Base-by-base conservation (phyloP, 2,113 vertebrate genomes). In the Chrysochloris asiatica region DNA sequence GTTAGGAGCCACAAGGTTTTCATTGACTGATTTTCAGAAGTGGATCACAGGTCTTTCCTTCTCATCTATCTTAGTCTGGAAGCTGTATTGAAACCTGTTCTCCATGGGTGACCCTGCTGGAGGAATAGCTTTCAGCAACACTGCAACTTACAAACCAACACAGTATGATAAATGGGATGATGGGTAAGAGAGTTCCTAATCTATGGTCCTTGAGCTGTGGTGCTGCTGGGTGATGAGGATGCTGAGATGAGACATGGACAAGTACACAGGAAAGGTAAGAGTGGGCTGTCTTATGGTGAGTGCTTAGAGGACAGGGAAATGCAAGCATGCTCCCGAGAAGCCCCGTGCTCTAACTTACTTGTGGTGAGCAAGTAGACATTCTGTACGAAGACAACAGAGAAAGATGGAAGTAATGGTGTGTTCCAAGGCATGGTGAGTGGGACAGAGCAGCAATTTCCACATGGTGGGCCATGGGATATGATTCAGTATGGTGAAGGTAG, bases 391-490 rank as follows among this genome's bases (percentile, higher is more conserved):
- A 5, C 13, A 3, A n/a, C 3, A n/a, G 45, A 79, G 38, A n/a
- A 12, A 38, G 28, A 9, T 8, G 21, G 59, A 24, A n/a, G 2
- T 17, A 2, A 1, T 4, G 30, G 24, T 0, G 8, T 26, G 7
- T 19, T 52, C 61, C 38, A 43, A 73, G 33, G 52, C 7, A 0
- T 6, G 3, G 13, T 19, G 26, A 6, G 6, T 26, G 56, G 24
- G 56, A 36, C 43, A 9, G 16, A 26, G 28, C 12, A 12, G 24
- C 8, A n/a, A 2, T 0, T 4, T 73, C 9, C 2, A 24, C 0
- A 1, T 2, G 28, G 28, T 7, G 45, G 67, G 30, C 41, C 9
- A 8, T 13, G 3, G 48, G 8, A 22, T 17, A 21, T 11, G 41
- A n/a, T n/a, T n/a, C n/a, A n/a, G n/a, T n/a, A n/a, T n/a, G n/a